Base-by-base conservation (phyloP, 2,888 invertebrate species). In the Anoncus sp. region DNA sequence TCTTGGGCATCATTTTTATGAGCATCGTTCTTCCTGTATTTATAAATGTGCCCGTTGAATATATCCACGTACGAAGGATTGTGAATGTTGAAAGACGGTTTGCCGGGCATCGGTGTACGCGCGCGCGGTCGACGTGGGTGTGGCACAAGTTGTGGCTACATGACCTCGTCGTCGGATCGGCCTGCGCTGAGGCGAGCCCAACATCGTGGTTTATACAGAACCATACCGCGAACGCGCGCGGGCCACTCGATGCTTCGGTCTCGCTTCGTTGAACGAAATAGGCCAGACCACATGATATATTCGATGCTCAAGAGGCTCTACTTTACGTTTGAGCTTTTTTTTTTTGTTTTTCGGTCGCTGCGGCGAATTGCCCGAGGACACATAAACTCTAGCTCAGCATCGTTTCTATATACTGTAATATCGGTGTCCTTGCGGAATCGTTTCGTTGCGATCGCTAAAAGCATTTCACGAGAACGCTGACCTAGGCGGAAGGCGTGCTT, bases 251-350 rank as follows among this genome's bases (percentile, higher is more conserved):
- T 87, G 84, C 47, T 76, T 72, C 63, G 81, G 35, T 65, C 67
- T 85, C 84, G 85, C 83, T 86, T 88, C 83, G 84, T 87, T 85
- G 84, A 87, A 86, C 84, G 81, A 86, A 87, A 85, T 86, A 85
- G 87, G 85, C 83, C 85, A 82, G 82, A 57, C 71, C 60, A 43
- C 55, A 24, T 38, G 31, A 72, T 62, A 60, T 59, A 71, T 70
- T 79, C 59, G 43, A 57, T 79, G 79, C 70, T 83, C 79, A 79
- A 70, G 70, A 79, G 53, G 31, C 55, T 67, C 67, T 27, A 47
- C 77, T 79, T 75, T 76, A 75, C 31, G 49, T 57, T 49, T 16
- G 12, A 20, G 31, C 31, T 73, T 65, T 51, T 63, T 73, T 24
- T 16, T 49, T 9, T 9, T n/a, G n/a, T 5, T 18, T 71, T 59